Conservation (phyloP, 2,797 vertebrate species). For the Protonibea diacanthus region DNA sequence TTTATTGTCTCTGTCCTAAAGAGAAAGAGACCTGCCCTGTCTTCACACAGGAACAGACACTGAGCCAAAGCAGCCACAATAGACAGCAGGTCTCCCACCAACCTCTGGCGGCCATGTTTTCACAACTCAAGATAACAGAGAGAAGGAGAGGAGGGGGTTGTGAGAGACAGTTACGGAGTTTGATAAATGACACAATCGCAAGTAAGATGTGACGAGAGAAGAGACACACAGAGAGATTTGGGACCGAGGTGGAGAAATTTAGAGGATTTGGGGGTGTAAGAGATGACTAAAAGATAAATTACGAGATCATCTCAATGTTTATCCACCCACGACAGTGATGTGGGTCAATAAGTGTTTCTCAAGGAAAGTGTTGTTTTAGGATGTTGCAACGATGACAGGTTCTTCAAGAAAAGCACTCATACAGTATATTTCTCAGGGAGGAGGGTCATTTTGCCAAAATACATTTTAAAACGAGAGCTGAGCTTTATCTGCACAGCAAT, state of each 20-base stretch:
- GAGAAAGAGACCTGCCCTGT: constrained; percentile 55
- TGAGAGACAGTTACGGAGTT: constrained; percentile 42
- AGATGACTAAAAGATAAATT: constrained; percentile 60
- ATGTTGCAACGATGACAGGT: constrained; percentile 76
- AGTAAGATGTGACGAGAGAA: constrained; percentile 30
- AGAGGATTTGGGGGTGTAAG: constrained; percentile 13
- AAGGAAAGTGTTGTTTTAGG: constrained; percentile 67
- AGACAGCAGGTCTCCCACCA: constrained; percentile 69
- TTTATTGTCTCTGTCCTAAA: constrained; percentile 73
- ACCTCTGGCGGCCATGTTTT: constrained; percentile 75
- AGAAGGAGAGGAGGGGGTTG: constrained; percentile 32
- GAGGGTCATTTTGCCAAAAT: constrained; percentile 43
- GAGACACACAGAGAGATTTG: constrained; percentile 8
- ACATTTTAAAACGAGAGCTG: constrained; percentile 44
- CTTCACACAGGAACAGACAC: constrained; percentile 62
- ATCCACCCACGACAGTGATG: constrained; percentile 71
- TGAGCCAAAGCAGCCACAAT: constrained; percentile 69
- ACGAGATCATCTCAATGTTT: constrained; percentile 66
- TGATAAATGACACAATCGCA: constrained; percentile 59
- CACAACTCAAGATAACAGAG: constrained; percentile 74
- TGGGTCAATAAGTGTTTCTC: constrained; percentile 65
- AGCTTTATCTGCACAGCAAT: constrained; percentile 61
- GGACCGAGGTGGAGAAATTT: constrained; percentile 42
- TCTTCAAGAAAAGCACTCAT: constrained; percentile 42
- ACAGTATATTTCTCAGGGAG: constrained; percentile 31